Conservation (phyloP, 2,113 vertebrate genomes). For the Agelaius tricolor region DNA sequence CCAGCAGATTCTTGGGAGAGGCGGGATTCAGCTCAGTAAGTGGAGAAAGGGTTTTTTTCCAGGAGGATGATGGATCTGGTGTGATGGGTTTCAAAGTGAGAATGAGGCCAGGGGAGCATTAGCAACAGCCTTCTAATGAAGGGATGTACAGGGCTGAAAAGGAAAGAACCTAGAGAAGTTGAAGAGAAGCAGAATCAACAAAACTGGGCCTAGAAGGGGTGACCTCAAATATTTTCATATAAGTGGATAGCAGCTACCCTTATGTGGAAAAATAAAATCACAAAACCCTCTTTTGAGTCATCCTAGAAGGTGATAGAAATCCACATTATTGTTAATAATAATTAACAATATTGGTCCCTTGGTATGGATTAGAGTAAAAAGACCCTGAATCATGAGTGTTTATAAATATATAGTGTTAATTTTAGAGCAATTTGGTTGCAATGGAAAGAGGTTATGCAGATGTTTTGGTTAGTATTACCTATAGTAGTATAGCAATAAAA, state of each 20-base stretch:
- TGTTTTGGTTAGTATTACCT: not conserved
- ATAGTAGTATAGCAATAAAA: not conserved
- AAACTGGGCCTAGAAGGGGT: not conserved
- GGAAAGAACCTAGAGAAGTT: not conserved
- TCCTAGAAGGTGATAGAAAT: not conserved
- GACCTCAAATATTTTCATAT: not conserved
- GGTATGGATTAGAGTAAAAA: not conserved
- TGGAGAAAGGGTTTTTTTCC: not conserved
- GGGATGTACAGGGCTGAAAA: not conserved
- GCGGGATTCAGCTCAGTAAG: not conserved
- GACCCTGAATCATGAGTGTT: not conserved
- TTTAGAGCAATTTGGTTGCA: not conserved
- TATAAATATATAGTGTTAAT: not conserved
- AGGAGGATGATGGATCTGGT: not conserved
- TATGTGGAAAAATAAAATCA: not conserved
- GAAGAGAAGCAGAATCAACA: not conserved
- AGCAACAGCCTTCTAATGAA: not conserved
- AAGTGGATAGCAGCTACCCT: not conserved
- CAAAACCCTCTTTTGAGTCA: not conserved
- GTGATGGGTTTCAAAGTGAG: not conserved
- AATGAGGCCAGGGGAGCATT: not conserved
- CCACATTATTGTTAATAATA: not conserved
- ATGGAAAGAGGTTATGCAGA: not conserved
- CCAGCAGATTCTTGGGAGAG: not conserved
- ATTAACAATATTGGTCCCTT: not conserved